Percentiles rank a stretch among this genome's conserved stretches.
Evolutionary conservation across 2,113 vertebrate genomes (phyloP).

Genomic region (Stictonetta naevosa): DNA sequence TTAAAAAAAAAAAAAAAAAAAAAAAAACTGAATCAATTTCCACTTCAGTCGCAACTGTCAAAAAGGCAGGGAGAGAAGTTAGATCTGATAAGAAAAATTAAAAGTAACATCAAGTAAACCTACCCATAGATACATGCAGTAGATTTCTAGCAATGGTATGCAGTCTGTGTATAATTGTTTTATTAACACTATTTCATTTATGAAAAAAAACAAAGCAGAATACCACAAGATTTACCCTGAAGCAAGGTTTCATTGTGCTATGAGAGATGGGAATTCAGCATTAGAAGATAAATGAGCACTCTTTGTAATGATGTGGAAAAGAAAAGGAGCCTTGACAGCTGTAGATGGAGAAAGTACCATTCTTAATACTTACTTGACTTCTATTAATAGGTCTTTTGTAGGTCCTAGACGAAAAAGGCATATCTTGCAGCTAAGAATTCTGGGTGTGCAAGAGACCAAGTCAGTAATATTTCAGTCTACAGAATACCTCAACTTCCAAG

Average conservation of each 20-base stretch:
- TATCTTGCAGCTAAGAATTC: background rate
- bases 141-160: background rate
- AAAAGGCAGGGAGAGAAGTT: background rate
- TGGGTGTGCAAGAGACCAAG: background rate
- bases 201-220: background rate
- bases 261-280: slow-evolving; percentile 14
- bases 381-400: background rate
- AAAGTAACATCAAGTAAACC: slow-evolving; percentile 25
- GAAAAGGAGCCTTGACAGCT: background rate
- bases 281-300: slow-evolving; percentile 1
- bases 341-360: background rate
- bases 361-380: background rate
- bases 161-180: background rate
- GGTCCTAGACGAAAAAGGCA: background rate
- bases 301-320: background rate
- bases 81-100: slow-evolving; percentile 49
- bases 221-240: slow-evolving; percentile 3
- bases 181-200: slow-evolving; percentile 37
- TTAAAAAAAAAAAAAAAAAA: background rate
- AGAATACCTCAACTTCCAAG: background rate
- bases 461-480: background rate
- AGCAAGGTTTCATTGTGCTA: background rate
- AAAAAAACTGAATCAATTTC: slow-evolving; percentile 36
- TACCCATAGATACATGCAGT: background rate
- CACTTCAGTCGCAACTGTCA: background rate